These are phyloP conservation scores for Eulimnadia texana DNA, from an alignment of 1,140 invertebrate genomes.

Conservation along the genomic window DNA sequence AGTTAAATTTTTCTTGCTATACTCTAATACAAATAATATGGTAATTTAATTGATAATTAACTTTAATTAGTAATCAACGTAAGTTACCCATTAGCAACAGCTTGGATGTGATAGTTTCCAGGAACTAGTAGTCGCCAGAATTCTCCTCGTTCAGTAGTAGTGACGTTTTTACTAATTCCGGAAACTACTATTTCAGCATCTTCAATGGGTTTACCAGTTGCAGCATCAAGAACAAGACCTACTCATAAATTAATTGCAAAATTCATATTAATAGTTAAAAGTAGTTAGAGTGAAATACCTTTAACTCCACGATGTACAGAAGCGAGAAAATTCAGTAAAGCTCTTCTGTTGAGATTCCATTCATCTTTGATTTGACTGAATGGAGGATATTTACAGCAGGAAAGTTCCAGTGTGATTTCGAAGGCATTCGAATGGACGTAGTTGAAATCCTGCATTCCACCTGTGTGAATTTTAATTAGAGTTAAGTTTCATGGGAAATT, in stretches of 20 bases:
- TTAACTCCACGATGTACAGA: slow-evolving; percentile 31
- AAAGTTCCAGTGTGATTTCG: slow-evolving; percentile 90
- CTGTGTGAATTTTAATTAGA: slow-evolving; percentile 30
- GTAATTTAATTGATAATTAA: no score
- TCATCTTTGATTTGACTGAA: slow-evolving; percentile 50
- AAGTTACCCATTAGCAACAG: slow-evolving; percentile 22
- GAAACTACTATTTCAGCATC: slow-evolving; percentile 28
- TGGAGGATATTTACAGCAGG: slow-evolving; percentile 85
- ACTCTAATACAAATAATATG: no score
- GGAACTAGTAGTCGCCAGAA: slow-evolving; percentile 84
- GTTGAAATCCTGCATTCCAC: slow-evolving; percentile 98
- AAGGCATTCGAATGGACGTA: slow-evolving; percentile 89
- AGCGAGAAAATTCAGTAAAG: slow-evolving; percentile 73
- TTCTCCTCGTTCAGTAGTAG: slow-evolving; percentile 51
- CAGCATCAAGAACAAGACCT: slow-evolving; percentile 22
- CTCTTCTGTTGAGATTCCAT: slow-evolving; percentile 78
- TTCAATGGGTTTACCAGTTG: slow-evolving; percentile 19
- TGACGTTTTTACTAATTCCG: slow-evolving; percentile 28
- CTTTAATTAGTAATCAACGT: no score
- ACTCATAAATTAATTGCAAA: neutral
- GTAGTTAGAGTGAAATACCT: neutral
- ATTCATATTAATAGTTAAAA: neutral
- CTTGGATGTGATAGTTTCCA: slow-evolving; percentile 71
- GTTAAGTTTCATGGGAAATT: neutral
- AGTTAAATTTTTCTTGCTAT: no score